Base-by-base conservation (phyloP, 2,113 vertebrate species). In the Lycaon pictus region DNA sequence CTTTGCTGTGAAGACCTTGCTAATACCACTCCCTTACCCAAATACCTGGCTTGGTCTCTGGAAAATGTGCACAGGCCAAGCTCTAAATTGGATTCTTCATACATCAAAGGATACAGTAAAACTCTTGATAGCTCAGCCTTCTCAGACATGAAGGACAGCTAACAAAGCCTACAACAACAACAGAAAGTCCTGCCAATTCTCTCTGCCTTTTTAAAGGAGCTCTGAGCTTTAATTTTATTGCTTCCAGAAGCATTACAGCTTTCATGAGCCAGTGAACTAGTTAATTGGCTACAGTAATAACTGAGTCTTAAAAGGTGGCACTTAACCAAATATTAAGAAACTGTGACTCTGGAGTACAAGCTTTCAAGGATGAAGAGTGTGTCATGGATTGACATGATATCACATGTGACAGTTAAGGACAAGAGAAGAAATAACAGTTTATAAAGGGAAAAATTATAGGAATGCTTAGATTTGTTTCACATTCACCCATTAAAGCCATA, bases 311-410 rank as follows among this genome's bases (percentile, higher is more conserved):
- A 85, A 77, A 96, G 27, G 80, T 87, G 92, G 69, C 67, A 35
- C 63, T 94, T 94, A 97, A 83, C 79, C 93, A 96, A 98, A 96
- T 97, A 97, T 96, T 94, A 94, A 97, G 81, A 94, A 95, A 95
- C 91, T 76, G 82, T 37, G 63, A 85, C 71, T 96, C 77, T 43
- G 25, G 72, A 84, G 69, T 22, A 88, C 17, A 58, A 92, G 23
- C 5, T 96, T 95, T 98, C 71, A 96, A 74, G 86, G 77, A 77
- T 92, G 35, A 96, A 95, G 89, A 43, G 1, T 60, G 51, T 80
- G 56, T 56, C 77, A 19, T 48, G 16, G 3, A 22, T 86, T n/a
- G 51, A 62, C 51, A 55, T 27, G 51, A 58, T 43, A 65, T 6
- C 88, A 86, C 79, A 76, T 0, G 43, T 94, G 83, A 67, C 95